Evolutionary conservation across 2,888 invertebrate species (phyloP).

Genomic region (Ceraclea dissimilis): DNA sequence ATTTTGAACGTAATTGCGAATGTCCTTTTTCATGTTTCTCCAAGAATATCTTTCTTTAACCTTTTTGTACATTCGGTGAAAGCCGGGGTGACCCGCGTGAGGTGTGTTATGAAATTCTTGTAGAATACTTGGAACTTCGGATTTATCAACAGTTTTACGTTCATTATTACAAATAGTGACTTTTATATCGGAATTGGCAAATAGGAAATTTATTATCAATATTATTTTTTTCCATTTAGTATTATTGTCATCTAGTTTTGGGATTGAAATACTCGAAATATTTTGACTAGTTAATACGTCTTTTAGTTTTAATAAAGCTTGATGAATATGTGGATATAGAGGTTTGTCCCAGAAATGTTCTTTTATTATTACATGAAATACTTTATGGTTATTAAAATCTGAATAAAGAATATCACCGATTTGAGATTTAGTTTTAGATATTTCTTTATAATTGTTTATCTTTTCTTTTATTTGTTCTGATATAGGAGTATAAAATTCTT

Average conservation of each 20-base stretch:
- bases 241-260: not conserved
- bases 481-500: conserved; percentile 1
- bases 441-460: conserved; percentile 1
- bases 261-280: conserved; percentile 19
- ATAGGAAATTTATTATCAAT: not conserved
- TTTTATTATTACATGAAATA: conserved; percentile 13
- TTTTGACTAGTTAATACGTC: conserved; percentile 16
- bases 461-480: not conserved
- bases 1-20: conserved; percentile 22
- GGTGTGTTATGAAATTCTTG: conserved; percentile 1
- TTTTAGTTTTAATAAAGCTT: conserved; percentile 18
- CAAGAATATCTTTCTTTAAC: conserved; percentile 18
- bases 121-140: not conserved
- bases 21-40: conserved; percentile 18
- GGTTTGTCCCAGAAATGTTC: conserved; percentile 26
- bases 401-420: not conserved
- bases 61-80: conserved; percentile 15
- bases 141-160: not conserved
- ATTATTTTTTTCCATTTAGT: conserved; percentile 3
- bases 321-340: conserved; percentile 26
- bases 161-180: not conserved
- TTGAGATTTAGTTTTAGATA: not conserved
- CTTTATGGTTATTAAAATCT: not conserved
- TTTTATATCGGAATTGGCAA: not conserved
- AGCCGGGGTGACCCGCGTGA: conserved; percentile 15